Base-by-base conservation (phyloP, 2,888 invertebrate species). In the Melolontha melolontha region DNA sequence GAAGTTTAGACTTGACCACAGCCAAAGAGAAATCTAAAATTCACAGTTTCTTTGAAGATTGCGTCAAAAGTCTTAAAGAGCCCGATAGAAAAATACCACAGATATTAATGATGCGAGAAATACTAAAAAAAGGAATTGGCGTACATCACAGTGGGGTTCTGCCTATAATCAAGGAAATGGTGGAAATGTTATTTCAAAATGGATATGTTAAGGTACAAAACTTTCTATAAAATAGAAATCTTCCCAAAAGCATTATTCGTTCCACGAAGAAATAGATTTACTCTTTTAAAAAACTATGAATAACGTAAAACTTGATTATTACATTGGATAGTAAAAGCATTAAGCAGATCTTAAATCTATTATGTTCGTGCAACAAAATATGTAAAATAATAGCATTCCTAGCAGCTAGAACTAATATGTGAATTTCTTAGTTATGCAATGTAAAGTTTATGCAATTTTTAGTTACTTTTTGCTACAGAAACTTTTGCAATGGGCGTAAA, bases 401-500 rank as follows among this genome's bases (percentile, higher is more conserved):
- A n/a, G n/a, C n/a, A n/a, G n/a, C n/a, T 4, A 22, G 4, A 22
- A 22, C 4, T 22, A 4, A 22, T 1, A 22, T 22, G 22, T 22
- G 4, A 22, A 4, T 2, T 22, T 22, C 22, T 22, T 22, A 22
- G 22, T 4, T 22, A 4, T 4, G 4, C 22, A 22, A 52, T 52
- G 47, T 16, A 22, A 39, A 40, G 40, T 4, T 70, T 5, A 12
- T 57, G 7, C 16, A 12, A 85, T 85, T 87, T 88, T 1, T 85
- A 95, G 91, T 87, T 98, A 54, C 85, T 99, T 5, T 98, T 99
- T 85, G 98, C 99, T 0, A 99, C 99, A 0, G 99, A 99, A 86
- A 99, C 99, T 0, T 99, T 99, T 83, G 98, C 99, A 0, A 98
- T 99, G 97, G 99, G 99, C 0, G 97, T 99, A 1, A 99, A 99